A percentile compares a stretch with the other conserved stretches of the same genome.
Evolutionary conservation across 2,888 invertebrate genomes (phyloP).

Genomic region (Poecilobothrus nobilitatus): DNA sequence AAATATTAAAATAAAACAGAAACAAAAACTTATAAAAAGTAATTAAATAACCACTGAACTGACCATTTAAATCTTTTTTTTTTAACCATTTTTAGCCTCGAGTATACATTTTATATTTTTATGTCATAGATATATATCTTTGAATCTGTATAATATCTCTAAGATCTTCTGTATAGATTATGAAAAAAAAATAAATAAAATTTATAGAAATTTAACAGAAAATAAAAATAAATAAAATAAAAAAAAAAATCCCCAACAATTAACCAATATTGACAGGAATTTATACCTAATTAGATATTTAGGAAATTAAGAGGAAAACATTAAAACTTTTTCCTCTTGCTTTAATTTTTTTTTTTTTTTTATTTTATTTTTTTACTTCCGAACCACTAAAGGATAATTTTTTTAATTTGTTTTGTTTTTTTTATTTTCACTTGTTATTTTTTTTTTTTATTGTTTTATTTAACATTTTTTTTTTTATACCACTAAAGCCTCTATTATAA

Average conservation of each 20-base stretch:
- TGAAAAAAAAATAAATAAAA: no score
- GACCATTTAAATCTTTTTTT: neutral
- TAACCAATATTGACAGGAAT: conserved; percentile 6
- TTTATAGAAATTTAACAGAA: neutral
- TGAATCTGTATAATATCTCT: no score
- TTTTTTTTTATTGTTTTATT: neutral
- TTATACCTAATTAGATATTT: conserved; percentile 6
- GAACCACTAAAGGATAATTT: neutral
- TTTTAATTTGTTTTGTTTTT: neutral
- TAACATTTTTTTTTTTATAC: neutral
- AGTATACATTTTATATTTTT: no score
- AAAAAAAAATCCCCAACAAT: neutral
- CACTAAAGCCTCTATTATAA: neutral
- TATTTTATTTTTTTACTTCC: neutral
- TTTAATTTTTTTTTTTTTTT: neutral
- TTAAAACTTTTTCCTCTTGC: conserved; percentile 1
- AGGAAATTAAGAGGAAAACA: conserved; percentile 4
- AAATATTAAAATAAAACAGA: neutral
- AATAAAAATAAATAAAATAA: neutral
- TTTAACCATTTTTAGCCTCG: no score
- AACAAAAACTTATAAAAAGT: neutral
- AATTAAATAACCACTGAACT: neutral
- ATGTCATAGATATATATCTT: no score
- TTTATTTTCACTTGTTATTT: neutral
- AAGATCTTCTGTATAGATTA: no score